These are phyloP conservation scores for Chrysomela aeneicollis DNA, from an alignment of 2,888 invertebrate species.

Conservation along the genomic window DNA sequence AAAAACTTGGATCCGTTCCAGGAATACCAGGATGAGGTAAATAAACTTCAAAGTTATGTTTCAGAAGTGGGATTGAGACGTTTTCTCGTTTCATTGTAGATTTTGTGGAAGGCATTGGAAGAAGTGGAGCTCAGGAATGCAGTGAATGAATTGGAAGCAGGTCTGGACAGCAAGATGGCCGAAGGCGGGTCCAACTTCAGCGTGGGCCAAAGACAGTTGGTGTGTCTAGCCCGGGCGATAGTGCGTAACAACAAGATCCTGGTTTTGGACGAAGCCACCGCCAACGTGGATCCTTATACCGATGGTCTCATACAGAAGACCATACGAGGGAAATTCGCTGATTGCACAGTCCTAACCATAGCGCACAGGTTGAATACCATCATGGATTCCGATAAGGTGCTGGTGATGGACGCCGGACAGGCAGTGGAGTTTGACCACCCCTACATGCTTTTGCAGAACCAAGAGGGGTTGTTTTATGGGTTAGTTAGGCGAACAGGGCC, in stretches of 20 bases:
- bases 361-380: slow-evolving; percentile 86
- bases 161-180: slow-evolving; percentile 73
- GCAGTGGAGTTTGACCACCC: slow-evolving; percentile 82
- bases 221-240: slow-evolving; percentile 74
- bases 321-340: slow-evolving; percentile 75
- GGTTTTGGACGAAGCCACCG: slow-evolving; percentile 75
- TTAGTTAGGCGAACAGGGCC: slow-evolving; percentile 75
- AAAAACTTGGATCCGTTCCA: slow-evolving; percentile 91
- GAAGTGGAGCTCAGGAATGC: slow-evolving; percentile 78
- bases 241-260: slow-evolving; percentile 58
- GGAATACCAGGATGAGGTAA: slow-evolving; percentile 75
- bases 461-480: slow-evolving; percentile 50
- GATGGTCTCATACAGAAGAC: slow-evolving; percentile 80
- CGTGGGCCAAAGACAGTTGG: slow-evolving; percentile 69
- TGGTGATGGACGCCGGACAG: slow-evolving; percentile 81
- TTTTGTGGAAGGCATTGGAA: slow-evolving; percentile 83
- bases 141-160: slow-evolving; percentile 61
- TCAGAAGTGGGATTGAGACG: not conserved
- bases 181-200: slow-evolving; percentile 68
- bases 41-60: slow-evolving; percentile 1
- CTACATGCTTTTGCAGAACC: slow-evolving; percentile 66
- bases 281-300: slow-evolving; percentile 81
- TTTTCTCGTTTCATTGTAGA: slow-evolving; percentile 28
- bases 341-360: slow-evolving; percentile 83
- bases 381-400: slow-evolving; percentile 83